These are phyloP conservation scores for Polietes domitor DNA, from an alignment of 2,888 invertebrate species.

Conservation along the genomic window DNA sequence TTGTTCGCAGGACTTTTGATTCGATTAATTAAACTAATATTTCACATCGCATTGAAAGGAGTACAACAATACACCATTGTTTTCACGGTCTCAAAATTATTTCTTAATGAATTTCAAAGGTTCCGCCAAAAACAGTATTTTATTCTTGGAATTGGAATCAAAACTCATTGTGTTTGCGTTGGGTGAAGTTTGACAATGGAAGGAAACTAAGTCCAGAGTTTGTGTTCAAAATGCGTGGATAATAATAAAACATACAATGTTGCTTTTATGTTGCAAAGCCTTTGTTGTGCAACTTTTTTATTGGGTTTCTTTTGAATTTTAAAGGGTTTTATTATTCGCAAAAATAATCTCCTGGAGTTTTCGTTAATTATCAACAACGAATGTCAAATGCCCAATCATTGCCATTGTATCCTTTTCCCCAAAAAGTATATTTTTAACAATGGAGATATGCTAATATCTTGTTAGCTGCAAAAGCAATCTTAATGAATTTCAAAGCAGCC, in stretches of 20 bases:
- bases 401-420: not conserved
- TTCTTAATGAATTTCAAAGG: slow-evolving; percentile 9
- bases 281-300: not conserved
- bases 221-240: not conserved
- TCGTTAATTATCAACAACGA: not conserved
- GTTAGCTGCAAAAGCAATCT: not conserved
- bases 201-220: no score
- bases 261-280: not conserved
- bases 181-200: no score
- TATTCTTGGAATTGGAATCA: not conserved
- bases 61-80: not conserved
- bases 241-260: not conserved
- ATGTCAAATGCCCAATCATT: not conserved
- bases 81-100: not conserved
- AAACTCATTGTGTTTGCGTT: no score
- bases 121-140: not conserved
- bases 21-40: not conserved
- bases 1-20: not conserved
- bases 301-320: not conserved
- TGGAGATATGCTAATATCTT: not conserved
- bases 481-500: slow-evolving; percentile 65
- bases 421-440: no score
- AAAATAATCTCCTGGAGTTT: not conserved
- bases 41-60: not conserved
- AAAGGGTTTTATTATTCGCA: not conserved